Base-by-base conservation (phyloP, 2,888 invertebrate species). In the Chrysomela aeneicollis region DNA sequence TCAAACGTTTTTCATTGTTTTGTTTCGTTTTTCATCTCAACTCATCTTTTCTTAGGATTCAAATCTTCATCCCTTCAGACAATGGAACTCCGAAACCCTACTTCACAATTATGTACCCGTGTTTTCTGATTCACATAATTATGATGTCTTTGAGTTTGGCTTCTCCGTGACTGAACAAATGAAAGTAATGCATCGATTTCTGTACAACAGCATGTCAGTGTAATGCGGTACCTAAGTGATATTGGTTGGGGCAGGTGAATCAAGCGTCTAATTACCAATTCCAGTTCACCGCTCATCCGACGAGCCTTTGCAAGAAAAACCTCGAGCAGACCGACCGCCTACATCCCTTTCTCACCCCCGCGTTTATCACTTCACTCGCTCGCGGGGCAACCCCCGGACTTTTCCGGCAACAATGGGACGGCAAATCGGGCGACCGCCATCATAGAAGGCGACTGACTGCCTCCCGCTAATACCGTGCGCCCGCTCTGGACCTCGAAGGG, bases 401-500 rank as follows among this genome's bases (percentile, higher is more conserved):
- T n/a, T n/a, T n/a, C n/a, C n/a, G n/a, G n/a, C n/a, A 35, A 26
- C 26, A 26, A 26, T 26, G 15, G 42, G 15, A 5, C 2, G 10
- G 10, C 32, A 35, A 10, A 22, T 22, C 18, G 26, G 12, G 35
- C 53, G 54, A 30, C 32, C 46, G 62, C 30, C 64, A 64, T 64
- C 9, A 17, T 52, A 32, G 21, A 30, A 57, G 46, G 50, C 57
- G 52, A 58, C 55, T 37, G 61, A 64, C 64, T 64, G 64, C 51
- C 35, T 64, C 60, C 49, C 51, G 22, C 49, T 22, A 51, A 59
- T 53, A 53, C 51, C 46, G 47, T 26, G 4, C 3, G 3, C 50
- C 51, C 46, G 57, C 32, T 30, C 57, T 61, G 61, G 64, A 61
- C 61, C 64, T 58, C 55, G 55, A 6, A 61, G 64, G 64, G 61